phyloP scores from a whole-genome alignment of 2,113 vertebrate genomes.

The Saccopteryx leptura region DNA sequence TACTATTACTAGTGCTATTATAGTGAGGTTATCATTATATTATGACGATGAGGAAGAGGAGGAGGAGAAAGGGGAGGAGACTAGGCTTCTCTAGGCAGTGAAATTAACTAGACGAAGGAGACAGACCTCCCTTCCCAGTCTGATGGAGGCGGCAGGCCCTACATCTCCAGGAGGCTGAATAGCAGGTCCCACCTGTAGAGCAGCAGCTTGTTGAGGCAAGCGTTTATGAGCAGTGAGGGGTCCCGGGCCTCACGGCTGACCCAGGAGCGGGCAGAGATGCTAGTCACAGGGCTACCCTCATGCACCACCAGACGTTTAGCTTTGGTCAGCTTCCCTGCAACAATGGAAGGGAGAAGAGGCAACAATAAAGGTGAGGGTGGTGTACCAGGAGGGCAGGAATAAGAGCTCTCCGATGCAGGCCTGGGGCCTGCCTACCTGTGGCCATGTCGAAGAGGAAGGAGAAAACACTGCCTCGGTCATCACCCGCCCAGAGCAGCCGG shows the following conservation, averaged over 20 bases:
- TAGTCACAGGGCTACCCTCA: conserved; percentile 95
- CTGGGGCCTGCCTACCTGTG: conserved; percentile 89
- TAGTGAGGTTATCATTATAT: not conserved
- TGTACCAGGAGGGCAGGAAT: too few relatives aligned
- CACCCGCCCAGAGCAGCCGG: conserved; percentile 95
- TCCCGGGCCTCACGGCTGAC: conserved; percentile 96
- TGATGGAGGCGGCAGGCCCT: not conserved
- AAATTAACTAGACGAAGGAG: not conserved
- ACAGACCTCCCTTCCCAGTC: not conserved
- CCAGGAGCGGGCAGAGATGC: conserved; percentile 96
- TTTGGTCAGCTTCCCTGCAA: conserved; percentile 95
- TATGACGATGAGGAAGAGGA: not conserved
- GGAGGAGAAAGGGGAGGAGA: not conserved
- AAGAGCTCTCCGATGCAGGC: not conserved
- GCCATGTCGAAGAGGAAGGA: conserved; percentile 98
- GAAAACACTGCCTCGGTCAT: conserved; percentile 95
- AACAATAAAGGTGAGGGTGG: not conserved
- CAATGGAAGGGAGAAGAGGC: not conserved
- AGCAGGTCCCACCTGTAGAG: conserved; percentile 91
- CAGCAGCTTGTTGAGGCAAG: conserved; percentile 95
- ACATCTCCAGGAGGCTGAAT: not conserved
- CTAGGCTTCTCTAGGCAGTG: not conserved
- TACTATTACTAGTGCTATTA: not conserved
- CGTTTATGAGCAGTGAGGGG: conserved; percentile 95
- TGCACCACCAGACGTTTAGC: conserved; percentile 95